These are phyloP conservation scores for Ptilonorhynchus violaceus DNA, from an alignment of 2,113 vertebrate genomes.

Conservation along the genomic window DNA sequence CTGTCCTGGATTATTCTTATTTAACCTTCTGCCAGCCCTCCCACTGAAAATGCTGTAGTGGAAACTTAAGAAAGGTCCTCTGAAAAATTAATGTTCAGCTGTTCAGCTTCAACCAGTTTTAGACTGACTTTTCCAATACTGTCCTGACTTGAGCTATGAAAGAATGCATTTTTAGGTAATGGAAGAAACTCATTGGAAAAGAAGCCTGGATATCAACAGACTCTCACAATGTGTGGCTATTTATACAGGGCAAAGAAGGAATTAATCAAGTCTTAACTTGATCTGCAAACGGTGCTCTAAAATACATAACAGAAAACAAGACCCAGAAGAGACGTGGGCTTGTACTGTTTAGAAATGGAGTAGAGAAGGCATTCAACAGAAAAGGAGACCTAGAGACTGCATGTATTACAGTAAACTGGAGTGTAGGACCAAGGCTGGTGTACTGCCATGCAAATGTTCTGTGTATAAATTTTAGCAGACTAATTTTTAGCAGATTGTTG, in stretches of 20 bases:
- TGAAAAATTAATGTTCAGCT: neutral
- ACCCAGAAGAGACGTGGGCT: neutral
- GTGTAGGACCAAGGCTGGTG: neutral
- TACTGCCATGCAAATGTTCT: neutral
- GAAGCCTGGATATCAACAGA: neutral
- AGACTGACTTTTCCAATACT: neutral
- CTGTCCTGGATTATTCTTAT: neutral
- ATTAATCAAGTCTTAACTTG: neutral
- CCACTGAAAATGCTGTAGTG: neutral
- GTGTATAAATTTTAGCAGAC: neutral
- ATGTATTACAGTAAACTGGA: neutral
- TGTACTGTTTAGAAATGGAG: neutral
- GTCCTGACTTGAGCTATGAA: neutral
- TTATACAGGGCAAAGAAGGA: neutral
- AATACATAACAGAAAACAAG: neutral
- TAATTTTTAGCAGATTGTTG: no score
- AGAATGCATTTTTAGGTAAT: neutral
- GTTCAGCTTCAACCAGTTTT: neutral
- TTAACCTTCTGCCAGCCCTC: neutral
- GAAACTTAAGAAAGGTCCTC: neutral
- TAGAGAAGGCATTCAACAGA: neutral
- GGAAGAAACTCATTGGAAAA: neutral
- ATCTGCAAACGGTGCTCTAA: neutral
- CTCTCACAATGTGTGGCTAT: neutral
- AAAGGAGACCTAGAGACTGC: neutral